Evolutionary conservation across 1,140 invertebrate genomes (phyloP), one percentile per base, ranked within the genome.

Genomic region (Reticulitermes speratus): DNA sequence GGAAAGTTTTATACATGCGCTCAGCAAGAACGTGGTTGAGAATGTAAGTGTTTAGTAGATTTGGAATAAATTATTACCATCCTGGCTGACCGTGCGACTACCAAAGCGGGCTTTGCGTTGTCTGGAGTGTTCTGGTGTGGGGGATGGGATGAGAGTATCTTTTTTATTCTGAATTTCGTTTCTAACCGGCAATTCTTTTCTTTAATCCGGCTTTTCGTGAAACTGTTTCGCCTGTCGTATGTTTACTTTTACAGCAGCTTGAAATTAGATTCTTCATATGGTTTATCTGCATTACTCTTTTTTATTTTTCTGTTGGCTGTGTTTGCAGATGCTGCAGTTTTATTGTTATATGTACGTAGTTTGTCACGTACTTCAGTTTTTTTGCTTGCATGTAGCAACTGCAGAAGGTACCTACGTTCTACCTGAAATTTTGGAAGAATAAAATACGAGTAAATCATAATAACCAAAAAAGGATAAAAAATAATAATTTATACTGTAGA

Each of bases 31-130:
- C 59, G 19, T 23, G 19, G 59, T 65, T 65, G 9, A 19, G 59
- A 65, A 30, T 75, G n/a, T 75, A 75, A 75, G 65, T 75, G 65
- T 75, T 75, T 75, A 75, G n/a, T 75, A 75, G 65, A 75, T 75
- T 75, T 25, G 65, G 65, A 30, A 75, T 75, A 75, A 75, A n/a
- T 6, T 75, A 75, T 75, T 75, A 8, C 8, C n/a, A 75, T 75
- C 65, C 65, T 16, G 25, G 65, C 25, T 75, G 65, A 30, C 65
- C 65, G 65, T 75, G 65, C n/a, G 25, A 30, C 65, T n/a, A n/a
- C 25, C 65, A 75, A 2, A 7, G 25, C 7, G 8, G 65, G 25
- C 65, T 75, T 75, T 75, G 65, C n/a, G 25, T 75, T 30, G 65
- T 75, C 65, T 75, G 65, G 25, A 75, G n/a, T 75, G 9, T 75